Evolutionary conservation across 2,888 invertebrate species (phyloP), one percentile per base, ranked within the genome.

Genomic region (Leuctra nigra): DNA sequence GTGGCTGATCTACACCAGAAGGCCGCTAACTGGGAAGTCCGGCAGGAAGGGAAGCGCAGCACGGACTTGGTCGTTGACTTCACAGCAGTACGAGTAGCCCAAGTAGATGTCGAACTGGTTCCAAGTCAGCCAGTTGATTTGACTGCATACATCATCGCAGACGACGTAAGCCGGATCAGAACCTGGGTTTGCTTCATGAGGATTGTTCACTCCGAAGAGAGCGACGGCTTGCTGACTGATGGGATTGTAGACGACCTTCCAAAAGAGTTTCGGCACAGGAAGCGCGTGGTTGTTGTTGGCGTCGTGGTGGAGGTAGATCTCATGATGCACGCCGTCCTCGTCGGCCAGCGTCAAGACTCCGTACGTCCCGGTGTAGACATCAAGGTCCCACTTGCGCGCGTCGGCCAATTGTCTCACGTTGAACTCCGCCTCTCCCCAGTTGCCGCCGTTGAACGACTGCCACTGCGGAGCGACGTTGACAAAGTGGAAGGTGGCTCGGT

Each of bases 401-500:
- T 63, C 64, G 0, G 76, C 77, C 59, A 74, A 76, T 13, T 66
- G 66, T 54, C 80, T 70, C 4, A 77, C 70, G 56, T 70, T 69
- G 2, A 63, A 63, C 68, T 83, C 82, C 18, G 78, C 66, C 1
- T 63, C 62, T 39, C 73, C 68, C 82, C 83, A 83, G 62, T 79
- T 80, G 13, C 76, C 76, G 0, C 69, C 76, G 64, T 84, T 83
- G 64, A 82, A 78, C 2, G 70, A 70, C 63, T 82, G 80, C 84
- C 84, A 86, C 62, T 85, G 85, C 1, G 84, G 84, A 1, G 80
- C 80, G 1, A 76, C 76, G 65, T 86, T 86, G 52, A 83, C 70
- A 64, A 79, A 83, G 68, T 80, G 81, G 68, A 83, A 84, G 0
- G 80, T 78, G 1, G 80, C 68, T 0, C 74, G 70, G 63, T 83